Conservation (phyloP, 2,113 vertebrate species). For the Gambusia holbrooki region DNA sequence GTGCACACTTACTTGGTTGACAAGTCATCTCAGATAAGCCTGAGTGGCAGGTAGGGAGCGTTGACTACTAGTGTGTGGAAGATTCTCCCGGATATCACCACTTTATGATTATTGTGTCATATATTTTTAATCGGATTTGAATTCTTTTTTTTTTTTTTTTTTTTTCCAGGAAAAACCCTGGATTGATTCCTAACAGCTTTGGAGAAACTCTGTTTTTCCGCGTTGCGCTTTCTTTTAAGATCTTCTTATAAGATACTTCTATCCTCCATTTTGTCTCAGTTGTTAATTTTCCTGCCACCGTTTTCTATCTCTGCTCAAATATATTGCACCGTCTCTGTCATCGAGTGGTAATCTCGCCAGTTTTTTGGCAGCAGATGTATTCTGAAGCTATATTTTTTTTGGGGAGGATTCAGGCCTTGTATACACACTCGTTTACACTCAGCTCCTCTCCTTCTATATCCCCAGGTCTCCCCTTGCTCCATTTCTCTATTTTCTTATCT, state of each 20-base stretch:
- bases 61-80: slow-evolving; percentile 62
- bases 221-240: neutral
- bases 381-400: slow-evolving; percentile 63
- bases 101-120: slow-evolving; percentile 58
- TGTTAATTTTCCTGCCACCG: slow-evolving; percentile 73
- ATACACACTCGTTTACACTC: slow-evolving; percentile 56
- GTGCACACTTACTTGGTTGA: slow-evolving; percentile 73
- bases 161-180: slow-evolving; percentile 23
- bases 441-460: slow-evolving; percentile 46
- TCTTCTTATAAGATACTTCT: slow-evolving; percentile 18
- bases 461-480: slow-evolving; percentile 70
- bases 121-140: slow-evolving; percentile 59
- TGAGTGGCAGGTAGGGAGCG: slow-evolving; percentile 74
- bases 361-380: slow-evolving; percentile 68
- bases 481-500: slow-evolving; percentile 81
- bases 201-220: slow-evolving; percentile 6
- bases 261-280: slow-evolving; percentile 45
- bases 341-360: slow-evolving; percentile 72
- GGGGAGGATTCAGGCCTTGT: slow-evolving; percentile 69
- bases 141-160: slow-evolving; percentile 42
- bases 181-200: slow-evolving; percentile 31
- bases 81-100: slow-evolving; percentile 50
- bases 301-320: slow-evolving; percentile 72
- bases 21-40: slow-evolving; percentile 79
- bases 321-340: slow-evolving; percentile 63